These are phyloP conservation scores for Drosophila kambysellisi DNA, from an alignment of 2,888 invertebrate species.

Conservation along the genomic window DNA sequence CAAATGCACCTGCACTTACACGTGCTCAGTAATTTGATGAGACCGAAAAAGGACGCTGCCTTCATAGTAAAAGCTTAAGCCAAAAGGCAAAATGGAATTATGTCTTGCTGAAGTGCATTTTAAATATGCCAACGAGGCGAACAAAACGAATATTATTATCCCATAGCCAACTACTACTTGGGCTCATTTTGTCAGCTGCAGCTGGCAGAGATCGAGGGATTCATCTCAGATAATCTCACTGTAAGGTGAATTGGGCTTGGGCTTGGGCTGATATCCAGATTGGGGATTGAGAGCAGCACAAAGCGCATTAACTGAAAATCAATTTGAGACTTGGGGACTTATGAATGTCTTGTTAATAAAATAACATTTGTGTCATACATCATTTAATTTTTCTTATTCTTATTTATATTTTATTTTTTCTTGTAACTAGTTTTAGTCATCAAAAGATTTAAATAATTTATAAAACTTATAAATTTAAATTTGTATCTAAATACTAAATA, in stretches of 20 bases:
- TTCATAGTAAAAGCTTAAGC: conserved; percentile 37
- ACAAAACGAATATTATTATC: conserved; percentile 42
- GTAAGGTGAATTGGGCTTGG: conserved; percentile 19
- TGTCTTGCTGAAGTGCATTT: conserved; percentile 75
- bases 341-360: conserved; percentile 1
- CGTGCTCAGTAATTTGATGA: conserved; percentile 75
- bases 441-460: neutral
- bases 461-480: neutral
- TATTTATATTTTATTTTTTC: neutral
- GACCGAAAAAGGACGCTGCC: conserved; percentile 51
- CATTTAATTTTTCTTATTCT: neutral
- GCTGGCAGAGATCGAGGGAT: conserved; percentile 30
- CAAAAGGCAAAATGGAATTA: conserved; percentile 75
- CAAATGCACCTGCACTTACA: conserved; percentile 64
- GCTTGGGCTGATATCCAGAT: conserved; percentile 12
- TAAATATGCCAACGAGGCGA: conserved; percentile 70
- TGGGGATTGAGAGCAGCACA: conserved; percentile 29
- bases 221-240: conserved; percentile 60
- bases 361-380: neutral
- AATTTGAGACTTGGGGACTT: conserved; percentile 64
- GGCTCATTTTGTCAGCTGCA: conserved; percentile 35
- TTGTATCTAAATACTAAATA: no score
- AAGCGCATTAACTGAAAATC: conserved; percentile 67
- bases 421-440: neutral
- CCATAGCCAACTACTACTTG: conserved; percentile 54